Base-by-base conservation (phyloP, 2,113 vertebrate species). In the Penelope pileata region DNA sequence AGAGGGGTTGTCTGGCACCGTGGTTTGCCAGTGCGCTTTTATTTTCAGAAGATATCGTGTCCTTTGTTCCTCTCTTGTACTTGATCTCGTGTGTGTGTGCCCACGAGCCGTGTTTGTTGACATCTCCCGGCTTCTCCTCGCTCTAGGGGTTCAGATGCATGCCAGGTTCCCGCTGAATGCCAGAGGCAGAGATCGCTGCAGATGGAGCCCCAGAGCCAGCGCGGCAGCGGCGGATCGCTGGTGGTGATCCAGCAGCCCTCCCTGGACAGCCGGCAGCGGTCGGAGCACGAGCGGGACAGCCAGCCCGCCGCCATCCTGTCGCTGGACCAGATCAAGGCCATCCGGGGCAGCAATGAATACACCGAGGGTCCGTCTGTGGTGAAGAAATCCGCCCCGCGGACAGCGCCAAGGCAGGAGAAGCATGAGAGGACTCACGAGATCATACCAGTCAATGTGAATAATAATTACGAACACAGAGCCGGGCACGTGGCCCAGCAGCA, bases 251-350 rank as follows among this genome's bases (percentile, higher is more conserved):
- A 99, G 98, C 99, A 99, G 97, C 98, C 98, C 86, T 97, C 98
- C 89, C 94, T 98, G 92, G 98, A 99, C 96, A 98, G 98, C 96
- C 97, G 98, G 95, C 99, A 98, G 73, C 98, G 98, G 97, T 96
- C 98, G 92, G 99, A 99, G 97, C 98, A 98, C 96, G 99, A 99
- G 83, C 97, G 98, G 95, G 99, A 99, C 67, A 87, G 96, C 93
- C 98, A 97, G 83, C 96, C 98, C 40, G 93, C 98, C 9, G 90
- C 99, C 88, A 98, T 99, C 97, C 97, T 99, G 97, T 99, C 99
- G 56, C 98, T 99, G 97, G 99, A 99, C 97, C 99, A 99, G 97
- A 99, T 99, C 98, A 99, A 99, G 98, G 98, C 98, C 60, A 98
- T 99, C 97, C 98, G 99, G 97, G 99, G 99, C 97, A 99, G 98